Percentiles rank a stretch among this genome's conserved stretches.
These are phyloP conservation scores for Paramuricea clavata DNA, from an alignment of 92 coral and sea anemone species.

Conservation along the genomic window DNA sequence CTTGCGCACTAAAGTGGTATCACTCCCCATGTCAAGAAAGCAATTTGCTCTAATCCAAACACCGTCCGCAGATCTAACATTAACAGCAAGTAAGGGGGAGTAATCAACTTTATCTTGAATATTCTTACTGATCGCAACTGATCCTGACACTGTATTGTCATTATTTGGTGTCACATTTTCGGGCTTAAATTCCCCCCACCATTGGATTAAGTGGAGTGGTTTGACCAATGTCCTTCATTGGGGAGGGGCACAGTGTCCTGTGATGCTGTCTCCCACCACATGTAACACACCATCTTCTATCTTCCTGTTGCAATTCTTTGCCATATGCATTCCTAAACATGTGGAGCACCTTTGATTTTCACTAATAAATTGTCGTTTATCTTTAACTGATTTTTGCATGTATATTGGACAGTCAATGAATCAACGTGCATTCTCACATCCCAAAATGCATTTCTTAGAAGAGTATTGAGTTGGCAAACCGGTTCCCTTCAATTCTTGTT, in stretches of 20 bases:
- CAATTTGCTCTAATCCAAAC: not conserved
- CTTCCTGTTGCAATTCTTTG: not conserved
- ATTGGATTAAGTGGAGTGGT: too few relatives aligned
- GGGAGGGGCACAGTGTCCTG: not conserved
- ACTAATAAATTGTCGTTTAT: not conserved
- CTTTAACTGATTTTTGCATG: not conserved
- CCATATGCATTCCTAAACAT: not conserved
- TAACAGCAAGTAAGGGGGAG: not conserved
- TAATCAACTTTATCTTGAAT: not conserved
- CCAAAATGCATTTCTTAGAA: not conserved
- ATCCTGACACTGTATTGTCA: not conserved
- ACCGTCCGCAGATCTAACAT: not conserved
- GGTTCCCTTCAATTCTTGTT: too few relatives aligned
- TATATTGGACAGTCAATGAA: not conserved
- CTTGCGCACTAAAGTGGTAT: not conserved
- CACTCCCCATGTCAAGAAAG: not conserved
- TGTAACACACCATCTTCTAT: not conserved
- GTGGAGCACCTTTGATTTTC: not conserved
- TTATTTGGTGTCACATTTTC: not conserved
- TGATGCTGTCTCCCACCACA: not conserved
- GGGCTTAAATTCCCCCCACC: too few relatives aligned
- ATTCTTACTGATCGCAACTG: not conserved
- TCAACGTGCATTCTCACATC: not conserved
- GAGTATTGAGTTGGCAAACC: too few relatives aligned
- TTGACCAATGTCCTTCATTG: too few relatives aligned